phyloP scores from a whole-genome alignment of 2,113 vertebrate species.

The Nibea coibor region DNA sequence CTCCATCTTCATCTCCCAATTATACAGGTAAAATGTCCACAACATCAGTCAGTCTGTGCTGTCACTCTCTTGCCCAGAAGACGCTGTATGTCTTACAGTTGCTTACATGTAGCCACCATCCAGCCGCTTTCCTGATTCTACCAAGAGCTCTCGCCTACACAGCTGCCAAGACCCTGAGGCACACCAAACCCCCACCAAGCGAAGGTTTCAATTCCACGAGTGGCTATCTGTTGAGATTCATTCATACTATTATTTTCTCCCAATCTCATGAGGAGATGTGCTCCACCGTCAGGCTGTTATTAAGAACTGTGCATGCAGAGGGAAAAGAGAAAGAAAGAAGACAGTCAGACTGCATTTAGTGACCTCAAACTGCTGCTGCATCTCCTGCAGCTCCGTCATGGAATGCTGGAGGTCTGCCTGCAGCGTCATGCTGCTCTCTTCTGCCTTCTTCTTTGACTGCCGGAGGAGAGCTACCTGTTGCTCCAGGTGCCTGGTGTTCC shows the following conservation, averaged over 20 bases:
- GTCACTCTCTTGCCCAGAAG: too few relatives aligned
- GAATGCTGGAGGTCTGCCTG: constrained; percentile 62
- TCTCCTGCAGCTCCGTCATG: constrained; percentile 68
- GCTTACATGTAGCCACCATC: neutral
- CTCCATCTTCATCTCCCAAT: too few relatives aligned
- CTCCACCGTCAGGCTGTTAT: neutral
- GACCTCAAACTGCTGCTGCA: constrained; percentile 74
- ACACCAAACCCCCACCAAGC: neutral
- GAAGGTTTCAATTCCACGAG: neutral
- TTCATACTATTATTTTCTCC: neutral
- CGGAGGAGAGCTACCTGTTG: constrained; percentile 74
- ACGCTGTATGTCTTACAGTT: neutral
- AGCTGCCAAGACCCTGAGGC: neutral
- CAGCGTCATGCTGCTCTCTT: constrained; percentile 63
- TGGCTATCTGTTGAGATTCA: neutral
- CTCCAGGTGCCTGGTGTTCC: constrained; percentile 69
- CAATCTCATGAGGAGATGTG: neutral
- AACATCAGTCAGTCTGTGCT: too few relatives aligned
- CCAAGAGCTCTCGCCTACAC: too few relatives aligned
- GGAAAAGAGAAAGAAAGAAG: neutral
- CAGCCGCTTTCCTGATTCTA: too few relatives aligned
- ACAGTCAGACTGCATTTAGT: neutral
- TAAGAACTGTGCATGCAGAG: neutral
- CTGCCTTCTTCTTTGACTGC: constrained; percentile 66
- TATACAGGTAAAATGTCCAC: too few relatives aligned